Evolutionary conservation across 92 coral and sea anemone species (phyloP), one percentile per base, ranked within the genome.

Genomic region (Epizoanthus rinbou): DNA sequence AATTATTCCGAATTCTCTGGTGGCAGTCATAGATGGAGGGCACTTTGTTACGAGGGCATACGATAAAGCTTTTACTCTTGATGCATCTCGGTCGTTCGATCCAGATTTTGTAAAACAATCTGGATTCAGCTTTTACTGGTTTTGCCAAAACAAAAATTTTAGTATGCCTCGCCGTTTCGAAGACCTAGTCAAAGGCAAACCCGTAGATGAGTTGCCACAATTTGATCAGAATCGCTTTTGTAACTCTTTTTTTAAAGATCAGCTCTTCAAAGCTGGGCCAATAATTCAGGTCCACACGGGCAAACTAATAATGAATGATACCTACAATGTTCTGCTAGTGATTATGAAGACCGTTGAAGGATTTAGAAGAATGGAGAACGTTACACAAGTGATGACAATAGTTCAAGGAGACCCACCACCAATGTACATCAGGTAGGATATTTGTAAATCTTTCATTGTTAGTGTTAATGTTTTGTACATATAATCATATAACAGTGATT

Each of bases 331-430:
- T 45, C 56, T 64, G 60, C 73, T 89, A 25, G 65, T 89, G 69
- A 70, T 89, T 21, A 35, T 81, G 33, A 70, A 80, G 53, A 82
- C 87, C n/a, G 75, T 89, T 54, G 69, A 68, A 57, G 76, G 80
- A 0, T 68, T 74, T 62, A 60, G 24, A 15, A 75, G 92, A 74
- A 21, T 79, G 59, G 62, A 85, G 0, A 43, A 56, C 18, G 28
- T 80, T 17, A 71, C 75, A 16, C 92, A 89, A 59, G 69, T 72
- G 68, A 33, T 89, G 86, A 69, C 63, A 25, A 73, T 89, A 33
- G 92, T 89, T 18, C 84, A 72, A n/a, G 92, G 92, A 7, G 85
- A 89, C 37, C 92, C 92, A 9, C 92, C 92, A 24, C 79, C 65
- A 6, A 64, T 86, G 50, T 60, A 66, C 1, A 58, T 78, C 52